Evolutionary conservation across 2,797 vertebrate species (phyloP), one percentile per base, ranked within the genome.

Genomic region (Graptemys geographica): DNA sequence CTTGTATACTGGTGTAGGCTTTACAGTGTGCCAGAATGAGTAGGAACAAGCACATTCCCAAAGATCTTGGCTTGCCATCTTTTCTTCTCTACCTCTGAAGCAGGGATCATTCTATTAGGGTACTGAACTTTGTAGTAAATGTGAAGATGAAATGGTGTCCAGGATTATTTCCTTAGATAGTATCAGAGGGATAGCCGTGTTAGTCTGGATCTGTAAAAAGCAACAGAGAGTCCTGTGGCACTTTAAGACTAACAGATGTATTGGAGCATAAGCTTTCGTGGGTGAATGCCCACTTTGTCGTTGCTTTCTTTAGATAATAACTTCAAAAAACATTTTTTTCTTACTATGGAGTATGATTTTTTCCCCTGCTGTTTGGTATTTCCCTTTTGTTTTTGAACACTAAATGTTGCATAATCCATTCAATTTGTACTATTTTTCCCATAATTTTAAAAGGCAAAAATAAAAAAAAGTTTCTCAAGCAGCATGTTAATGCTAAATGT

Each of bases 401-500:
- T 92, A 41, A 87, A 74, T 55, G 28, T 11, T 83, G 53, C 15
- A 41, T 37, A 69, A 21, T n/a, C 56, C 37, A 15, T 84, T 78
- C 44, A 28, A 41, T 49, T 49, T 49, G 44, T 31, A 47, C 59
- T 85, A 19, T 7, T 82, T 52, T 79, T 62, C 4, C 65, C 27
- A 89, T 47, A 62, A 7, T 90, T 52, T 11, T 79, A 44, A 83
- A 89, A 87, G 53, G 33, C 16, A 89, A 88, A 72, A 78, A 59
- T 6, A 55, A 49, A 16, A 83, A 23, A 6, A 81, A 86, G 83
- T 65, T 15, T 44, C 5, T 47, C 79, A 69, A 55, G 2, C 83
- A 79, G 37, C 16, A 53, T 55, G 69, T 69, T 78, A 87, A 53
- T 80, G 84, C 57, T 90, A 95, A 96, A 92, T 90, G n/a, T 44